Conservation (phyloP, 2,797 vertebrate genomes). For the Gobionotothen gibberifrons region DNA sequence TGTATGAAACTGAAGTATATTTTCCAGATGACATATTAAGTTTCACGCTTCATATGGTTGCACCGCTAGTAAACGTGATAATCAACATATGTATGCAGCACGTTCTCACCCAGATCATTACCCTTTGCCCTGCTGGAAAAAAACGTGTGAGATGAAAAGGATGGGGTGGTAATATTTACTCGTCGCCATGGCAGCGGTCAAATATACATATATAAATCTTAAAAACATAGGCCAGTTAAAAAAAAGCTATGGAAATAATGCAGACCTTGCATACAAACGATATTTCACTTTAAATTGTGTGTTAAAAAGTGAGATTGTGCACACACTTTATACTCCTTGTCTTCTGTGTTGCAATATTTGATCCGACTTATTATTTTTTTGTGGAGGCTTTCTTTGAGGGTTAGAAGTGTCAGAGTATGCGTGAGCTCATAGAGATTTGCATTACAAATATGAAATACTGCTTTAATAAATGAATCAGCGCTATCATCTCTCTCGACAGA, state of each 20-base stretch:
- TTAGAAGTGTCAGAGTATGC: constrained; percentile 15
- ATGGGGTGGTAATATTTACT: constrained; percentile 73
- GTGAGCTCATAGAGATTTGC: constrained; percentile 53
- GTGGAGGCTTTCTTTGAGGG: background rate
- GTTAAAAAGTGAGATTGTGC: constrained; percentile 3
- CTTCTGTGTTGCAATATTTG: background rate
- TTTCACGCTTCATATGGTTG: constrained; percentile 43
- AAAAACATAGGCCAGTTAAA: constrained; percentile 34
- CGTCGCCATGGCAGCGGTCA: constrained; percentile 64
- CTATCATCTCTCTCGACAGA: constrained; percentile 41
- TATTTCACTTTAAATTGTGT: constrained; percentile 14
- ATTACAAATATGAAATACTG: constrained; percentile 46
- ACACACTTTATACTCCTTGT: constrained; percentile 7
- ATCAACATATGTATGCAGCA: constrained; percentile 41
- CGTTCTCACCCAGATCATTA: constrained; percentile 54
- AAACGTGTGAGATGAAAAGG: constrained; percentile 53
- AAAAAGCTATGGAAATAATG: constrained; percentile 32
- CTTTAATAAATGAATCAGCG: constrained; percentile 31
- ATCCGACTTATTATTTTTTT: background rate
- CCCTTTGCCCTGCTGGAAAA: constrained; percentile 55
- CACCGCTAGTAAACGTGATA: constrained; percentile 59
- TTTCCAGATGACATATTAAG: constrained; percentile 71
- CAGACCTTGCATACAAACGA: constrained; percentile 1
- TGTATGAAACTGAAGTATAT: constrained; percentile 47
- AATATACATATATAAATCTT: constrained; percentile 42